phyloP scores from a whole-genome alignment of 2,113 vertebrate species.

The Plestiodon gilberti region DNA sequence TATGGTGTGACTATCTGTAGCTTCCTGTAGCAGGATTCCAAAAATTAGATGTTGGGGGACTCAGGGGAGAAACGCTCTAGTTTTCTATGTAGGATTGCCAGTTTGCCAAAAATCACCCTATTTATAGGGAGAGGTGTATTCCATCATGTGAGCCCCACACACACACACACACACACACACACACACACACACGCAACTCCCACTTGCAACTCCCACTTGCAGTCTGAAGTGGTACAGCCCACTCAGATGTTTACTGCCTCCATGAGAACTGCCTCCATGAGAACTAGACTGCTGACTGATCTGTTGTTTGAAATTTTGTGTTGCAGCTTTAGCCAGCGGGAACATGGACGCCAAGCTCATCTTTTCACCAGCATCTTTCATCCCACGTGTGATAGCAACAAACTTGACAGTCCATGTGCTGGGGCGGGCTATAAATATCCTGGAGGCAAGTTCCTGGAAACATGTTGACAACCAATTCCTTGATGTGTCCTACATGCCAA shows the following conservation, averaged over 20 bases:
- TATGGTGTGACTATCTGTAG: not conserved
- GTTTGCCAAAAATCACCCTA: too few relatives aligned
- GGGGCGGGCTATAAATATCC: conserved; percentile 82
- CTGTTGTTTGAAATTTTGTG: not conserved
- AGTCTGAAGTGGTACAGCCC: not conserved
- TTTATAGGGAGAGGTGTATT: not conserved
- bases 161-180: not conserved
- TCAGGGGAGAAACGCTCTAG: not conserved
- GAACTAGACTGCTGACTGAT: not conserved
- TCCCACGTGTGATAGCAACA: conserved; percentile 79
- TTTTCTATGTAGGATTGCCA: not conserved
- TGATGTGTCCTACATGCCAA: too few relatives aligned
- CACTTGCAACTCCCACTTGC: too few relatives aligned
- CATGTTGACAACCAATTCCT: not conserved
- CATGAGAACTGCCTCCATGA: too few relatives aligned
- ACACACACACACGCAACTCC: not conserved
- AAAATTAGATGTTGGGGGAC: too few relatives aligned
- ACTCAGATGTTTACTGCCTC: too few relatives aligned
- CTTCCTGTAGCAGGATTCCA: too few relatives aligned
- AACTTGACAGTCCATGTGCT: conserved; percentile 83
- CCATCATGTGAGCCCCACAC: not conserved
- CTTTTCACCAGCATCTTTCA: conserved; percentile 86
- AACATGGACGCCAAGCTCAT: conserved; percentile 84
- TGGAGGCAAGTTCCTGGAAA: conserved; percentile 79
- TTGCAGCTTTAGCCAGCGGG: conserved; percentile 76